These are phyloP conservation scores for Linnaemya vulpina DNA, from an alignment of 2,888 invertebrate species.

Conservation along the genomic window DNA sequence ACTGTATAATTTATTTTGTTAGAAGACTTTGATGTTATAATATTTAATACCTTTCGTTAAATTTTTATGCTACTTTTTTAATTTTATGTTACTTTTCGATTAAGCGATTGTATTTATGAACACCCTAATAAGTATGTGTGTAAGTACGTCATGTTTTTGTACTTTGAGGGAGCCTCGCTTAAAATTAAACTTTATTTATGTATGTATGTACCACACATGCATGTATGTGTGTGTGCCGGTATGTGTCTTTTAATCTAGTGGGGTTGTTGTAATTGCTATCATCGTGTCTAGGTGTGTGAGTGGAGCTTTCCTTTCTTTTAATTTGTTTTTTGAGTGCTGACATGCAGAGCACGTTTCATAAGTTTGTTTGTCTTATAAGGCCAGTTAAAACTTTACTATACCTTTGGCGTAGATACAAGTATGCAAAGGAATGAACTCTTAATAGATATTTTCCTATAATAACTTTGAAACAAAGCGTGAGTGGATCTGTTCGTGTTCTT, in stretches of 20 bases:
- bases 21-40: no score
- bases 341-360: conserved; percentile 65
- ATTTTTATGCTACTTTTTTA: no score
- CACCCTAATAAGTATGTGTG: no score
- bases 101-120: no score
- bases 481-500: no score
- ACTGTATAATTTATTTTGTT: no score
- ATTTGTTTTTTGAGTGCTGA: conserved; percentile 15
- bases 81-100: no score
- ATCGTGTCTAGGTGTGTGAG: conserved; percentile 11
- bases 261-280: conserved; percentile 27
- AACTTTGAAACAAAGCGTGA: no score
- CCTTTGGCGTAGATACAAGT: conserved; percentile 9
- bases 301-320: conserved; percentile 43
- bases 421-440: conserved; percentile 15
- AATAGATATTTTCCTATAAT: neutral
- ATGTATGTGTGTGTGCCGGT: no score
- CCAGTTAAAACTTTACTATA: conserved; percentile 5
- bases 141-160: neutral
- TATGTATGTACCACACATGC: no score
- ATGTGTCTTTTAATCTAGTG: neutral
- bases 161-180: conserved; percentile 23
- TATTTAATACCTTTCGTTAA: no score
- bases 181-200: conserved; percentile 28
- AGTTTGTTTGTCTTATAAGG: conserved; percentile 5